Evolutionary conservation across 2,888 invertebrate species (phyloP), one percentile per base, ranked within the genome.

Genomic region (Drosophila meridiana): DNA sequence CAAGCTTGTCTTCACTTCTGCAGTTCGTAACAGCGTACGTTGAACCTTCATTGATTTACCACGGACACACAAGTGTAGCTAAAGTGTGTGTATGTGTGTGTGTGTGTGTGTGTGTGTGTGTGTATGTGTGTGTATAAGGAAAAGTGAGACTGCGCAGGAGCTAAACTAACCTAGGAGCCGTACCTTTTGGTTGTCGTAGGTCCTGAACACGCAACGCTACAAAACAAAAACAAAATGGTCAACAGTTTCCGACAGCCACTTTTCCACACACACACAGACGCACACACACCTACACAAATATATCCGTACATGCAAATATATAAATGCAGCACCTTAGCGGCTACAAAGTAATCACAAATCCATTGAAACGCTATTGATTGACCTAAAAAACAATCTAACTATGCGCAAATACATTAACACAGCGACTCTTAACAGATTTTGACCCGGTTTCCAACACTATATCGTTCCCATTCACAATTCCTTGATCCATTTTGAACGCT

Each of bases 291-390:
- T 43, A 56, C 38, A 2, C 14, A 40, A 2, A 13, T 13, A 0
- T 32, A n/a, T 20, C 9, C 32, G 50, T 20, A 50, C 42, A 63
- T 57, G 53, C 30, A 57, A 48, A 59, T 32, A 60, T 40, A 42
- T 30, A 48, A 4, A 30, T 67, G 38, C 20, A 60, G 50, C 53
- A 59, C 67, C 58, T 56, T 42, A 50, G 34, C 70, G 59, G 62
- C 64, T 73, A 71, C 83, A 82, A 66, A 77, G 67, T 77, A 87
- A 79, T 89, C 78, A 73, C 78, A 80, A 76, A 59, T 58, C 68
- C 76, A 77, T 78, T 82, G 76, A 82, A 81, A 74, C 70, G 69
- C 80, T 91, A 91, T 91, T 89, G 91, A 91, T 91, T 91, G 91
- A 91, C 91, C 91, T 91, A 86, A 83, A 91, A 91, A 91, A 87